A percentile compares a stretch with the other conserved stretches of the same genome.
phyloP scores from a whole-genome alignment of 2,888 invertebrate genomes.

The Eilema depressum region DNA sequence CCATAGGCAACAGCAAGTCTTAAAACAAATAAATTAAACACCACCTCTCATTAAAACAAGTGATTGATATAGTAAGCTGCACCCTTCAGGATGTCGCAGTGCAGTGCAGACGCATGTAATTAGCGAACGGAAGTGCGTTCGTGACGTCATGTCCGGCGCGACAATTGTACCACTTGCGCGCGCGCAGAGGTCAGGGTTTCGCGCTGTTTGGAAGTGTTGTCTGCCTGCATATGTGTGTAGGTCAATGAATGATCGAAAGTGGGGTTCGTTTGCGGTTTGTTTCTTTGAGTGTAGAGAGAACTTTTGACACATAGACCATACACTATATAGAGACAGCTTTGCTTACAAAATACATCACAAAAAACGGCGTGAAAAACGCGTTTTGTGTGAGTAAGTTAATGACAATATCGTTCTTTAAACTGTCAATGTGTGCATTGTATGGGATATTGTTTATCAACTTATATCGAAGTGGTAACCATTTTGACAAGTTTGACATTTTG shows the following conservation, averaged over 20 bases:
- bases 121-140: slow-evolving; percentile 73
- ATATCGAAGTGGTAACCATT: too few relatives aligned
- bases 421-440: too few relatives aligned
- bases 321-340: too few relatives aligned
- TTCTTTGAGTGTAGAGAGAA: not conserved
- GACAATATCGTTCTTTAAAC: too few relatives aligned
- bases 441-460: too few relatives aligned
- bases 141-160: slow-evolving; percentile 78
- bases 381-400: too few relatives aligned
- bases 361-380: too few relatives aligned
- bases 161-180: slow-evolving; percentile 63
- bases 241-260: slow-evolving; percentile 1
- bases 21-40: slow-evolving; percentile 2
- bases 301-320: not conserved
- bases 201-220: slow-evolving; percentile 25
- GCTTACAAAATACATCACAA: too few relatives aligned
- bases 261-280: not conserved
- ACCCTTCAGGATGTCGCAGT: slow-evolving; percentile 58
- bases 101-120: slow-evolving; percentile 73
- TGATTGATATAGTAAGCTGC: slow-evolving; percentile 27
- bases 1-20: not conserved
- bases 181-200: slow-evolving; percentile 72
- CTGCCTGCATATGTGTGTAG: not conserved
- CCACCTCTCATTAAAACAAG: not conserved
- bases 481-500: too few relatives aligned